Evolutionary conservation across 2,797 vertebrate species (phyloP), one percentile per base, ranked within the genome.

Genomic region (Gila robusta): DNA sequence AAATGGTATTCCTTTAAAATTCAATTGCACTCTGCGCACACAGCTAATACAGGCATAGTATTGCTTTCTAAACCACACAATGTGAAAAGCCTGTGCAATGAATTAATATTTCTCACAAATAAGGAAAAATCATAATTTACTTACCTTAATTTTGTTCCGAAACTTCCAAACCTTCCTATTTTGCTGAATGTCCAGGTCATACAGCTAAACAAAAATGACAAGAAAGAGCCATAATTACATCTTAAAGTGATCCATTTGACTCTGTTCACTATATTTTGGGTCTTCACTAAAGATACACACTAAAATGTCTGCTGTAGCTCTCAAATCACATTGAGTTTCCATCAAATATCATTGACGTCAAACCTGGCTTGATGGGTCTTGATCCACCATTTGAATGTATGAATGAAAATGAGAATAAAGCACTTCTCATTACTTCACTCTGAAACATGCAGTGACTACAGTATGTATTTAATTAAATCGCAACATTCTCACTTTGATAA

Each of bases 1-100:
- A 72, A 47, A 67, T 54, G 19, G 41, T n/a, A 32, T 73, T 59
- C 1, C 56, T 76, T 83, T 83, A 47, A 32, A 49, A 80, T 66
- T 23, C 10, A 80, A 35, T 67, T 49, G 10, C 26, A 23, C 10
- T 79, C 54, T 66, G 6, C 3, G 14, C 17, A 62, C 14, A 56
- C 19, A 64, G 37, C 26, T 52, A 35, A 74, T 17, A n/a, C 14
- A 64, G 69, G 69, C 19, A 49, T 64, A 49, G 23, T 35, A 39
- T 44, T 66, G 32, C 21, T 26, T 49, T 49, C 5, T 49, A 49
- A 49, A 49, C 47, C 14, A 1, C 17, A 66, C 47, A 21, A 66
- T 23, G 9, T 0, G 0, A 21, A 47, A 47, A n/a, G n/a, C 32
- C 19, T 47, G 4, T 44, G 28, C n/a, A 23, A 59, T 21, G 4